Base-by-base conservation (phyloP, 2,797 vertebrate species). In the Melanotaenia nigrans region DNA sequence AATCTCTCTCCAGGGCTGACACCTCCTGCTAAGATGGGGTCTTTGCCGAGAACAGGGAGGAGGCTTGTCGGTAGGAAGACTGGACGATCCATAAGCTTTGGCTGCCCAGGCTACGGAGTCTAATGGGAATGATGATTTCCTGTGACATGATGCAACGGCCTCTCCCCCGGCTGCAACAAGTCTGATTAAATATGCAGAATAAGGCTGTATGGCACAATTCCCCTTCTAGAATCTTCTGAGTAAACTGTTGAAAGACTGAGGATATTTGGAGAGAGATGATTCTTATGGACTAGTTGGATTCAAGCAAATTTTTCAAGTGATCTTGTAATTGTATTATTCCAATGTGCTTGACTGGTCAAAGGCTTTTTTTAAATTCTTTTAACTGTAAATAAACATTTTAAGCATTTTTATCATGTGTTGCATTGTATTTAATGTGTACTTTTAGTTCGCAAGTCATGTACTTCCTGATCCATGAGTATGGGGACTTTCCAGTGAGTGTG, bases 31-130 rank as follows among this genome's bases (percentile, higher is more conserved):
- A 79, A 76, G 61, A 65, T 75, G 13, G 75, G 75, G 53, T 79
- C 85, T 51, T 51, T 87, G 30, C 87, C 89, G 32, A 90, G 72
- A 64, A 10, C 65, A 1, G 92, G 90, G 28, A 94, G 89, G 74
- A 94, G 85, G 60, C 93, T 96, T 24, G 94, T 96, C 47, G 97
- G 97, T 55, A 85, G 94, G 69, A 96, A 91, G 77, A 90, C 86
- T 0, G 76, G 74, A 2, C 95, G 96, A 24, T 97, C 97, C 0
- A 92, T 96, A 87, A 97, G 97, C 84, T 96, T 96, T 62, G 96
- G 92, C 56, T 92, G 92, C 62, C 87, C 80, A 1, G 92, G 93
- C 1, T 93, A 86, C 57, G 51, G 56, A 25, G 56, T 83, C 9
- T 93, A 77, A 90, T 24, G 0, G 1, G 40, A 13, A 5, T 22